Evolutionary conservation across 1,140 invertebrate genomes (phyloP).

Genomic region (Drosophila jambulina): DNA sequence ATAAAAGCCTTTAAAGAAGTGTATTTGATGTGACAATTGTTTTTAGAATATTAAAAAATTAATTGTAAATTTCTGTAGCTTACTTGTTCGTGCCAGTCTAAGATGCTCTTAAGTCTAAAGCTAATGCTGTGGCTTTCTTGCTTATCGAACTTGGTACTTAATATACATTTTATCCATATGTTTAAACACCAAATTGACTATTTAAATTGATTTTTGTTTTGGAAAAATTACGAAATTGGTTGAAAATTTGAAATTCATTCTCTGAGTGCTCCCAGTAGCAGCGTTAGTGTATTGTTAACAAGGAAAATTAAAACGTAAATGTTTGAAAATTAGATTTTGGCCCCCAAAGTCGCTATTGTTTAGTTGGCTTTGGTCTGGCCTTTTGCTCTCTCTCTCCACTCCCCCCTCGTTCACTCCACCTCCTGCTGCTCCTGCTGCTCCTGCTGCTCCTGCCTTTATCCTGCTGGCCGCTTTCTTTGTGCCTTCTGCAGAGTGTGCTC

Average conservation of each 20-base stretch:
- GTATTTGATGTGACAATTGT: background rate
- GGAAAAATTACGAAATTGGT: too few species aligned
- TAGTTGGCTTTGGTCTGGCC: constrained; percentile 39
- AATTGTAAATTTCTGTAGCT: too few species aligned
- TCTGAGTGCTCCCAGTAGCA: background rate
- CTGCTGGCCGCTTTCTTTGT: constrained; percentile 16
- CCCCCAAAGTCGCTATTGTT: constrained; percentile 69
- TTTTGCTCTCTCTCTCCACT: constrained; percentile 1
- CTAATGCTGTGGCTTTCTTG: too few species aligned
- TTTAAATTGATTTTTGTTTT: too few species aligned
- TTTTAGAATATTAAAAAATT: background rate
- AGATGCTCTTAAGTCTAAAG: too few species aligned
- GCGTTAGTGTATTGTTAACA: constrained; percentile 72
- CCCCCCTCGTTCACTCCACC: background rate
- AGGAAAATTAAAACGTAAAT: constrained; percentile 83
- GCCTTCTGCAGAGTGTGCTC: constrained; percentile 22
- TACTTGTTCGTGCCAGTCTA: too few species aligned
- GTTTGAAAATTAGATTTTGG: constrained; percentile 83
- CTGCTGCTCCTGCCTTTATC: constrained; percentile 3
- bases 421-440: background rate
- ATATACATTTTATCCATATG: too few species aligned
- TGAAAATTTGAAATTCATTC: too few species aligned
- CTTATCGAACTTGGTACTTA: too few species aligned
- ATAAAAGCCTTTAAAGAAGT: background rate
- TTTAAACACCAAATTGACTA: too few species aligned